These are phyloP conservation scores for Scylla paramamosain DNA, from an alignment of 1,140 invertebrate genomes.

Conservation along the genomic window DNA sequence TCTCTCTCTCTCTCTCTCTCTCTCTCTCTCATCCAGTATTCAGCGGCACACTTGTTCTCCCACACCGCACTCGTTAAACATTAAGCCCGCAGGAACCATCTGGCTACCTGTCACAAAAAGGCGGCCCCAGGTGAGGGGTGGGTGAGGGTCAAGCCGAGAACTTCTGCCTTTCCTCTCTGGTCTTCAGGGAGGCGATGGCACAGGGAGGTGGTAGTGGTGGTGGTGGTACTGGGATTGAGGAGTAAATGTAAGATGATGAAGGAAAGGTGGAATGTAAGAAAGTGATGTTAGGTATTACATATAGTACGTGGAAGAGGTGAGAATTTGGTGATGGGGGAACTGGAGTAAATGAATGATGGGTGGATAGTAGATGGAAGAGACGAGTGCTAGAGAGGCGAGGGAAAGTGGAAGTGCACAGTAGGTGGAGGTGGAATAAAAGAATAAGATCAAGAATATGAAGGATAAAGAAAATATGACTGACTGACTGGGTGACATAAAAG, in stretches of 20 bases:
- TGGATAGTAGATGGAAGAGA: too few relatives aligned
- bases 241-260: not conserved
- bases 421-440: too few relatives aligned
- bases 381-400: too few relatives aligned
- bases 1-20: constrained; percentile 1
- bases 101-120: not conserved
- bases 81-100: not conserved
- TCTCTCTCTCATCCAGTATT: not conserved
- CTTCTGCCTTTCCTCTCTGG: too few relatives aligned
- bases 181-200: not conserved
- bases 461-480: not conserved
- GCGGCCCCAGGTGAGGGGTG: not conserved
- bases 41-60: not conserved
- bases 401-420: too few relatives aligned
- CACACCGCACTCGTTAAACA: not conserved
- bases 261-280: too few relatives aligned
- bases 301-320: too few relatives aligned
- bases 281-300: too few relatives aligned
- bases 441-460: not conserved
- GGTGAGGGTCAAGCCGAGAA: not conserved
- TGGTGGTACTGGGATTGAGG: too few relatives aligned
- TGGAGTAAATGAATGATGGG: too few relatives aligned
- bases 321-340: too few relatives aligned
- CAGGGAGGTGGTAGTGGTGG: not conserved
- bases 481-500: too few relatives aligned